A percentile compares a stretch with the other conserved stretches of the same genome.
These are phyloP conservation scores for Exocentrus adspersus DNA, from an alignment of 2,888 invertebrate species.

Conservation along the genomic window DNA sequence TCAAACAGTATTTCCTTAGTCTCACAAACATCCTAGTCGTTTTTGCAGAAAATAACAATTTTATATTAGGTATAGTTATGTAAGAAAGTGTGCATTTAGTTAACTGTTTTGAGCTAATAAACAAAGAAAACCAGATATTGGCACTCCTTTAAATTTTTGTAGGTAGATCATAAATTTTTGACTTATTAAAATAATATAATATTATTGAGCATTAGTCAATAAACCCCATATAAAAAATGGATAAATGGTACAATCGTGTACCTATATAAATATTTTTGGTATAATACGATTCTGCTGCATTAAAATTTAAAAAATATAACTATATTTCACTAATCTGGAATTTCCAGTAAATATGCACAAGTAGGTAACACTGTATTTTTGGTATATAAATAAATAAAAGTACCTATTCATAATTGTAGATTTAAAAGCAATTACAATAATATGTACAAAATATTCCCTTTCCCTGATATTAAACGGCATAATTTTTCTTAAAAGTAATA, in stretches of 20 bases:
- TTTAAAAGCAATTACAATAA: slow-evolving; percentile 11
- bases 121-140: too few species aligned
- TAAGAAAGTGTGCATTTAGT: too few species aligned
- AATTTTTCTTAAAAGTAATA: too few species aligned
- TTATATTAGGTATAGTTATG: too few species aligned
- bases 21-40: too few species aligned
- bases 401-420: not conserved
- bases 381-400: slow-evolving; percentile 9
- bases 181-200: not conserved
- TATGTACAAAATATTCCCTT: slow-evolving; percentile 15
- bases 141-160: not conserved
- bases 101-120: too few species aligned
- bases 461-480: slow-evolving; percentile 13
- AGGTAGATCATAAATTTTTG: not conserved
- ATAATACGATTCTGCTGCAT: slow-evolving; percentile 2
- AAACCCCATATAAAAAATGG: not conserved
- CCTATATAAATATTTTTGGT: slow-evolving; percentile 15
- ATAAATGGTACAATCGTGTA: not conserved
- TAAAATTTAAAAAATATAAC: not conserved
- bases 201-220: not conserved
- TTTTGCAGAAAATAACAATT: too few species aligned
- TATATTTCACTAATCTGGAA: not conserved
- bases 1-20: too few species aligned
- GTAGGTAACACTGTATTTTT: slow-evolving; percentile 13
- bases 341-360: not conserved